Evolutionary conservation across 2,888 invertebrate genomes (phyloP).

Genomic region (Graphium colonna): DNA sequence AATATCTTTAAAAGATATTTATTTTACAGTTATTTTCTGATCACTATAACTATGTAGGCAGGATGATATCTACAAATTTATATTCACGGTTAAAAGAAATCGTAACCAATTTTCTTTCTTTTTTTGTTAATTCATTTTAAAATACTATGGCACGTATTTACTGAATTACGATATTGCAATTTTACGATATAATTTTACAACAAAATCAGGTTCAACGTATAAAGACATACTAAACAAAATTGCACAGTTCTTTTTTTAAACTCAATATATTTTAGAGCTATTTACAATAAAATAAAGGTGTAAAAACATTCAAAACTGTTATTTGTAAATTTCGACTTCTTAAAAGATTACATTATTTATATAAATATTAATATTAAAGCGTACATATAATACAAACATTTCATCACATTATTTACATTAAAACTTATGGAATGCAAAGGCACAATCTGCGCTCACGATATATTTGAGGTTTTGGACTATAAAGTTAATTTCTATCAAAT

Average conservation of each 20-base stretch:
- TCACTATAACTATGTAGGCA: slow-evolving; percentile 22
- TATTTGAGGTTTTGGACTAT: too few species aligned
- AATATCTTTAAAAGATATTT: slow-evolving; percentile 57
- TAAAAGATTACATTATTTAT: not conserved
- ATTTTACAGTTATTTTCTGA: slow-evolving; percentile 26
- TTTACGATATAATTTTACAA: not conserved
- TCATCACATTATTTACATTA: slow-evolving; percentile 4
- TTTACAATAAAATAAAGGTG: slow-evolving; percentile 3
- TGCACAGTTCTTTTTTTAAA: slow-evolving; percentile 5
- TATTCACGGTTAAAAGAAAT: not conserved
- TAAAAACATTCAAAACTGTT: not conserved
- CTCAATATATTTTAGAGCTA: not conserved
- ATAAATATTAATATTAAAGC: slow-evolving; percentile 18
- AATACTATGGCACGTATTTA: slow-evolving; percentile 20
- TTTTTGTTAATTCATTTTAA: not conserved
- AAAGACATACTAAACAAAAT: not conserved
- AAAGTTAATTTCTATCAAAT: too few species aligned
- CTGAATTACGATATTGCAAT: slow-evolving; percentile 3
- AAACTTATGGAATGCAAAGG: not conserved
- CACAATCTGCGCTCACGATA: too few species aligned
- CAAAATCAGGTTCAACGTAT: not conserved
- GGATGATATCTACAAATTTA: slow-evolving; percentile 13
- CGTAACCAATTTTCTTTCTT: not conserved
- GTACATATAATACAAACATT: slow-evolving; percentile 14
- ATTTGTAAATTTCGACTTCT: not conserved